Percentiles rank a stretch among this genome's conserved stretches.
Conservation (phyloP, 2,113 vertebrate species). For the Danio rerio region GRCz12tu NC_133185.1:16433001-16433500, state of each 20-base stretch:
- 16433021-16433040: too few relatives aligned
- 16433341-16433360: slow-evolving; percentile 18
- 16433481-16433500: slow-evolving; percentile 14
- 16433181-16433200: too few relatives aligned
- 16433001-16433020: too few relatives aligned
- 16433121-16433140: too few relatives aligned
- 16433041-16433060: too few relatives aligned
- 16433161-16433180: too few relatives aligned
- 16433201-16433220: background rate
- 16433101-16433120: too few relatives aligned
- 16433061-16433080: too few relatives aligned
- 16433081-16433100: too few relatives aligned
- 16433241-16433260: background rate
- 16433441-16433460: slow-evolving; percentile 38
- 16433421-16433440: slow-evolving; percentile 17
- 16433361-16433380: slow-evolving; percentile 18
- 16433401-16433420: slow-evolving; percentile 27
- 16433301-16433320: background rate
- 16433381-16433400: slow-evolving; percentile 54
- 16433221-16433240: slow-evolving; percentile 1
- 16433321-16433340: slow-evolving; percentile 12
- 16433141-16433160: too few relatives aligned
- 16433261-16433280: background rate
- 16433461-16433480: background rate
- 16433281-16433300: slow-evolving; percentile 34